Evolutionary conservation across 2,888 invertebrate species (phyloP), one percentile per base, ranked within the genome.

Genomic region (Synanthedon myopaeformis): DNA sequence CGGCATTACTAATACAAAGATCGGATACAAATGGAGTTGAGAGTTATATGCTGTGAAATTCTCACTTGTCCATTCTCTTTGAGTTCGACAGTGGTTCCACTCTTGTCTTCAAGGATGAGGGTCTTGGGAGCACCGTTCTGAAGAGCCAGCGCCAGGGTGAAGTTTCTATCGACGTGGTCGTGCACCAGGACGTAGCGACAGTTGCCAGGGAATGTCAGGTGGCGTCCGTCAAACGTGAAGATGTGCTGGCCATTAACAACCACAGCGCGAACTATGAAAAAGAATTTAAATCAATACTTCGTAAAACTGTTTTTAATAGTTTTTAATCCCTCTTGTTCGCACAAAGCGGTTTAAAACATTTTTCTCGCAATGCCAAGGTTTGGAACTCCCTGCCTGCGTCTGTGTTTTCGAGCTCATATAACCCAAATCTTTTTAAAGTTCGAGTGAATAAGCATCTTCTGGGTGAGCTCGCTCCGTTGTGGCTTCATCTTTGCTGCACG

Each of bases 181-280:
- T 94, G 92, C 0, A 93, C 93, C 5, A 97, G 82, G 1, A 97
- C 83, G 76, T 97, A 97, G 69, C 92, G 92, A 86, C 97, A 97
- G 52, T 89, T 89, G 45, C 96, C 96, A 0, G 92, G 92, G 89
- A 96, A 93, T 6, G 93, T 92, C 60, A 93, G 83, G 72, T 95
- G 93, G 61, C 91, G 91, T 0, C 94, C 93, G 76, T 97, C 97
- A 79, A 96, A 97, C 0, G 96, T 96, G 81, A 95, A 93, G 76
- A 95, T 90, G 79, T 96, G 94, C 66, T 94, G 93, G 1, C 94
- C 94, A 70, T 95, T 94, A 11, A 92, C 88, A 3, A 96, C 74
- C 42, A 91, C 89, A 8, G 92, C 96, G 52, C 89, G 87, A 55
- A 92, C 92, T 91, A 86, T 42, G 13, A 35, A 23, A 45, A 45